Conservation (phyloP, 2,888 invertebrate species). For the Athalia cordata region DNA sequence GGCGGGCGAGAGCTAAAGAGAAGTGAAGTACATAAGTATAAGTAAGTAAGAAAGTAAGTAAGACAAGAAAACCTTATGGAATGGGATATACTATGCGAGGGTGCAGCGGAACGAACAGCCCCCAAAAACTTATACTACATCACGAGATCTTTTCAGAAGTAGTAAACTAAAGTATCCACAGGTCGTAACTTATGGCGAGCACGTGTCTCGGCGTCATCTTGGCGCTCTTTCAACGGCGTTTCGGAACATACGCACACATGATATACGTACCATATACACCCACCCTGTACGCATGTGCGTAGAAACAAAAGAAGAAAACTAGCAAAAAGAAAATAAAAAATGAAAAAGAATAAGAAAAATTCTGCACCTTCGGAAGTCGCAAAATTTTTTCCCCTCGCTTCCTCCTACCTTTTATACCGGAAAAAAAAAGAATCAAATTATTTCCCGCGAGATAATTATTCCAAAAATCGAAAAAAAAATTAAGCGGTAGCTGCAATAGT, state of each 20-base stretch:
- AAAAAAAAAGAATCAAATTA: too few species aligned
- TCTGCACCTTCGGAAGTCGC: too few species aligned
- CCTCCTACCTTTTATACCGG: too few species aligned
- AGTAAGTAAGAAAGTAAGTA: conserved; percentile 36
- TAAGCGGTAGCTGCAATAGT: too few species aligned
- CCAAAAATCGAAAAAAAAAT: too few species aligned
- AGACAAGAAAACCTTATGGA: neutral
- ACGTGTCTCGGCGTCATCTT: conserved; percentile 37
- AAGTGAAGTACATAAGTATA: conserved; percentile 43
- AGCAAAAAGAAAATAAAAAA: neutral
- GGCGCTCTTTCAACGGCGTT: conserved; percentile 6
- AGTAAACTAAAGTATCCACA: conserved; percentile 43
- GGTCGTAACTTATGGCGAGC: conserved; percentile 38
- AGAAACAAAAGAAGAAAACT: neutral
- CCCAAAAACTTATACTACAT: conserved; percentile 8
- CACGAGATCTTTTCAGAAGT: conserved; percentile 24
- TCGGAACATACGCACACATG: neutral
- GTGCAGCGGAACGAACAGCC: neutral
- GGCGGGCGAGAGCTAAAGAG: conserved; percentile 31
- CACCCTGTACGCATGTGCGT: neutral
- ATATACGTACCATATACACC: neutral
- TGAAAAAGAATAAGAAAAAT: too few species aligned
- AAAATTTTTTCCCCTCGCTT: too few species aligned
- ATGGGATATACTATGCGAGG: too few species aligned
- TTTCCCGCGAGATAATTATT: too few species aligned